Evolutionary conservation across 2,888 invertebrate genomes (phyloP).

Genomic region (Sinotaia quadrata): DNA sequence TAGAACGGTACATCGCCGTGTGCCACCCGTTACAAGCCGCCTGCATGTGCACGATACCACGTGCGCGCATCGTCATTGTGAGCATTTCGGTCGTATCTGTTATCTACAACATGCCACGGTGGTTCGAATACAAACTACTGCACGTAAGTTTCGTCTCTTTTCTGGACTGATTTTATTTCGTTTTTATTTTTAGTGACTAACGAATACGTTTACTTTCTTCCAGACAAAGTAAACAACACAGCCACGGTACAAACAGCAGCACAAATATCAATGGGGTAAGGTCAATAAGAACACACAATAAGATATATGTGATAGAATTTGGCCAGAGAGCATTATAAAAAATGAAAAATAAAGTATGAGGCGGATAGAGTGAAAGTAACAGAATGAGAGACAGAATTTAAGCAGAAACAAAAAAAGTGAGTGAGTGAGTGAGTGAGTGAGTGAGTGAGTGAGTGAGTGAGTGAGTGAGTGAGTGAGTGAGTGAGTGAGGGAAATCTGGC

Average conservation of each 20-base stretch:
- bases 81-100: conserved; percentile 85
- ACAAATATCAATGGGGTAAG: too few relatives aligned
- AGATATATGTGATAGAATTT: neutral
- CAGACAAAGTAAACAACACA: neutral
- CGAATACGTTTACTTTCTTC: neutral
- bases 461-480: neutral
- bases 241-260: neutral
- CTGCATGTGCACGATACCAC: conserved; percentile 90
- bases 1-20: conserved; percentile 92
- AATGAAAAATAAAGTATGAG: neutral
- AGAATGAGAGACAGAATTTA: neutral
- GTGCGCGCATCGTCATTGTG: conserved; percentile 87
- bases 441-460: neutral
- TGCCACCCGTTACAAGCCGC: conserved; percentile 85
- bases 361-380: neutral
- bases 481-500: neutral
- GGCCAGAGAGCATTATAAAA: neutral
- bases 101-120: conserved; percentile 86
- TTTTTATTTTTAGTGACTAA: neutral
- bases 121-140: conserved; percentile 75
- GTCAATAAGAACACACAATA: too few relatives aligned
- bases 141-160: conserved; percentile 10
- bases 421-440: conserved; percentile 6
- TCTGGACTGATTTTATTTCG: neutral
- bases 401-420: too few relatives aligned